Evolutionary conservation across 2,888 invertebrate species (phyloP), one percentile per base, ranked within the genome.

Genomic region (Anodontia alba): DNA sequence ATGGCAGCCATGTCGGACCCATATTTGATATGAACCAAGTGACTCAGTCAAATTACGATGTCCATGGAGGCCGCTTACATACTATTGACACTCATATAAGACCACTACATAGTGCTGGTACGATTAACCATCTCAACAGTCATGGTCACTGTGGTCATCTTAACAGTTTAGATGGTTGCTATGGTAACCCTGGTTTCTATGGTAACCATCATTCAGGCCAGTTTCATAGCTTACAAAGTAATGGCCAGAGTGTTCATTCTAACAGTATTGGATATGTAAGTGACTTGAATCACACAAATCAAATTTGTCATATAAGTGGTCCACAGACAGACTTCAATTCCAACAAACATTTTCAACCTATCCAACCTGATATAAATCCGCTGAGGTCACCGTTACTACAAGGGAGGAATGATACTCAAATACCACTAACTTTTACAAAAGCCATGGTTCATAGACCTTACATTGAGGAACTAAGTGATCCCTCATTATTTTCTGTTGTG

Each of bases 361-460:
- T 69, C 26, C 69, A 69, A 23, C 42, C 69, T 2, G 69, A 69
- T 26, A 36, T 69, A 29, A 46, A 69, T 46, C 46, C 29, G 7
- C 3, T 23, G 12, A 20, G 7, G 7, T 29, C 42, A 42, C 12
- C 26, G 8, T 42, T 43, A 23, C 43, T n/a, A 20, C 33, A 23
- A 29, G 42, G 23, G 15, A 26, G 43, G n/a, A 38, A 23, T 43
- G 42, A 38, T 38, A 42, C 69, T 46, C 43, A 69, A 46, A 42
- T 75, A 33, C 80, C 78, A 70, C 69, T 86, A 23, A 86, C 80
- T 20, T 80, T 88, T 46, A 89, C 88, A 15, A 86, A 83, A 62
- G 89, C 88, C 2, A 88, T 87, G 85, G 88, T 89, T 68, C 89
- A 88, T 67, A 82, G 83, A 82, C 86, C 88, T 36, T 83, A 78